Conservation (phyloP, 1,140 invertebrate genomes). For the Aleiodes sp. region DNA sequence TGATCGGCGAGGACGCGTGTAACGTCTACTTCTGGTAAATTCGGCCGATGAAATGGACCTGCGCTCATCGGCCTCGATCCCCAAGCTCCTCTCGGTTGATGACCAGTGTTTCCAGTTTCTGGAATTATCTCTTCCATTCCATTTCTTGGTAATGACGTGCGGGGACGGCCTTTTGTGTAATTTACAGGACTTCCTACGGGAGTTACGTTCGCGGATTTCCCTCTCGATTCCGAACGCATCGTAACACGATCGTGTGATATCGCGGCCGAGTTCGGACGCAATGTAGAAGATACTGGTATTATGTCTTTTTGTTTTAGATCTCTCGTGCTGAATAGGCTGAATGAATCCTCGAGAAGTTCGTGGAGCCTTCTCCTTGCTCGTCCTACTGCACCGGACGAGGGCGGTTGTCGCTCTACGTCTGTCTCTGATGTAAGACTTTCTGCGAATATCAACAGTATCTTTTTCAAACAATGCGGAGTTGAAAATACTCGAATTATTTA, state of each 20-base stretch:
- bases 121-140: slow-evolving; percentile 39
- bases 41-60: slow-evolving; percentile 69
- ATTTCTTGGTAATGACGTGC: slow-evolving; percentile 54
- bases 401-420: slow-evolving; percentile 44
- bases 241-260: slow-evolving; percentile 44
- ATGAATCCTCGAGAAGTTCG: slow-evolving; percentile 75
- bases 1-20: slow-evolving; percentile 64
- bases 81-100: slow-evolving; percentile 65
- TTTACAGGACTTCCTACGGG: slow-evolving; percentile 40
- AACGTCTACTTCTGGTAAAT: slow-evolving; percentile 62
- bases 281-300: slow-evolving; percentile 29
- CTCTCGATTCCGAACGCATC: slow-evolving; percentile 51
- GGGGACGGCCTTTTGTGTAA: slow-evolving; percentile 52
- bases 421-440: slow-evolving; percentile 38
- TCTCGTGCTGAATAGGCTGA: slow-evolving; percentile 71
- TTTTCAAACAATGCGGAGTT: slow-evolving; percentile 30
- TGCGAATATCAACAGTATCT: slow-evolving; percentile 33
- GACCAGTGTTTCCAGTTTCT: slow-evolving; percentile 46
- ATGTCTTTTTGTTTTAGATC: slow-evolving; percentile 60
- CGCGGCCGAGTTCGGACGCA: slow-evolving; percentile 36
- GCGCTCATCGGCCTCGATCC: slow-evolving; percentile 69
- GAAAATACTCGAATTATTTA: background rate
- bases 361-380: slow-evolving; percentile 72
- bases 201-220: slow-evolving; percentile 65
- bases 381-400: slow-evolving; percentile 62